These are phyloP conservation scores for Drosophila merina DNA, from an alignment of 2,888 invertebrate genomes.

Conservation along the genomic window DNA sequence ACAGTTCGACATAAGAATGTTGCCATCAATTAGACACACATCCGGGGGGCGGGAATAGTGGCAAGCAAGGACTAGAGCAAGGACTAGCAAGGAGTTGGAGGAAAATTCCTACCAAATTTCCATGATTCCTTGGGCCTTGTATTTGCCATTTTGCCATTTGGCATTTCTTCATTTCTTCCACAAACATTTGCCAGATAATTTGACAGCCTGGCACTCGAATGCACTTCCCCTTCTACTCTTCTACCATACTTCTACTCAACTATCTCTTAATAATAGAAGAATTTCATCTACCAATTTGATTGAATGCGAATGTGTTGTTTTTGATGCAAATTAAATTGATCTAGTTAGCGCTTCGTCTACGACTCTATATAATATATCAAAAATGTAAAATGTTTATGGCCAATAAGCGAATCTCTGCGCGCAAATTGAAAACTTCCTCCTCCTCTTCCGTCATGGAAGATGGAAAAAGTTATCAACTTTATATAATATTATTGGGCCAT, in stretches of 20 bases:
- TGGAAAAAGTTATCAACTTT: constrained; percentile 26
- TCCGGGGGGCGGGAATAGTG: not conserved
- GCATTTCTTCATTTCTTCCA: constrained; percentile 14
- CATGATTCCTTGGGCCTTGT: not conserved
- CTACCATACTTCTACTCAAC: not conserved
- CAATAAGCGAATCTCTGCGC: constrained; percentile 29
- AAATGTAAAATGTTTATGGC: constrained; percentile 39
- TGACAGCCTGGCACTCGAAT: constrained; percentile 15
- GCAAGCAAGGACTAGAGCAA: no score
- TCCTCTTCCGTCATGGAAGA: constrained; percentile 5
- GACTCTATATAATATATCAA: not conserved
- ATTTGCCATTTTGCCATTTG: constrained; percentile 21
- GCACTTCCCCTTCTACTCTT: constrained; percentile 1
- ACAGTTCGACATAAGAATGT: constrained; percentile 35
- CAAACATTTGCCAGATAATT: constrained; percentile 41
- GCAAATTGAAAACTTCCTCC: constrained; percentile 19
- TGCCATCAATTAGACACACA: constrained; percentile 52
- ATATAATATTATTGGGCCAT: constrained; percentile 7
- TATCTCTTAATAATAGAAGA: no score
- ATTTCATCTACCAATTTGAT: not conserved
- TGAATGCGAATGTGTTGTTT: constrained; percentile 57
- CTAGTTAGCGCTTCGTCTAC: constrained; percentile 37
- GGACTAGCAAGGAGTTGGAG: no score
- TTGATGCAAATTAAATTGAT: constrained; percentile 61
- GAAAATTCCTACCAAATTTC: constrained; percentile 3